Conservation (phyloP, 2,113 vertebrate genomes). For the Cariama cristata region DNA sequence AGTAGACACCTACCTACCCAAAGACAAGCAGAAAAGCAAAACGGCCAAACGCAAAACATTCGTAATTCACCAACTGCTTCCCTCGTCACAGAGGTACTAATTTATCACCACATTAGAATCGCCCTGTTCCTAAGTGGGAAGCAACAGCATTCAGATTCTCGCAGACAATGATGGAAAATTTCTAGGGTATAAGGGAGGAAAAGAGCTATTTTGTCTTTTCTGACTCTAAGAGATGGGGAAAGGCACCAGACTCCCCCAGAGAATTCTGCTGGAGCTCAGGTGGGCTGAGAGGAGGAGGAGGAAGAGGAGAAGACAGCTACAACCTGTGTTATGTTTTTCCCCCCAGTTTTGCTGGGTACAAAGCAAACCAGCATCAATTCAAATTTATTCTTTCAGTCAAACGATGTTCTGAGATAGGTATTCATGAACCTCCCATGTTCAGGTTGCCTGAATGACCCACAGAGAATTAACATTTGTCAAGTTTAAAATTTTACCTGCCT, state of each 20-base stretch:
- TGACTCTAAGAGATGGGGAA: neutral
- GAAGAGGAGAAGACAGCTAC: neutral
- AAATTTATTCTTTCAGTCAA: neutral
- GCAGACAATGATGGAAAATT: neutral
- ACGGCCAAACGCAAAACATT: fast-evolving
- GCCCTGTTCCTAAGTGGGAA: neutral
- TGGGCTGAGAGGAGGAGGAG: neutral
- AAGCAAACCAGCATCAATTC: neutral
- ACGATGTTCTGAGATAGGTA: neutral
- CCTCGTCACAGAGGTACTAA: neutral
- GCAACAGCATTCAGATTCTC: neutral
- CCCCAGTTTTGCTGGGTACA: neutral
- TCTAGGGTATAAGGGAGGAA: neutral
- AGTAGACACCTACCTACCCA: neutral
- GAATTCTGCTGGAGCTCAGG: neutral
- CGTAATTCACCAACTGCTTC: neutral
- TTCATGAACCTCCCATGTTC: neutral
- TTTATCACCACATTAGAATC: neutral
- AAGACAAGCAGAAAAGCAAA: neutral
- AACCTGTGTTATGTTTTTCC: neutral
- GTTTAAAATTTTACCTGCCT: neutral
- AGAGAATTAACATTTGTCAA: neutral
- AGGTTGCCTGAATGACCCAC: neutral
- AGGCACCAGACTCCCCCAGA: neutral
- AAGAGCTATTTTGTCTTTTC: neutral